These are phyloP conservation scores for Drosophila pseudotalamancana DNA, from an alignment of 2,888 invertebrate genomes.

Conservation along the genomic window DNA sequence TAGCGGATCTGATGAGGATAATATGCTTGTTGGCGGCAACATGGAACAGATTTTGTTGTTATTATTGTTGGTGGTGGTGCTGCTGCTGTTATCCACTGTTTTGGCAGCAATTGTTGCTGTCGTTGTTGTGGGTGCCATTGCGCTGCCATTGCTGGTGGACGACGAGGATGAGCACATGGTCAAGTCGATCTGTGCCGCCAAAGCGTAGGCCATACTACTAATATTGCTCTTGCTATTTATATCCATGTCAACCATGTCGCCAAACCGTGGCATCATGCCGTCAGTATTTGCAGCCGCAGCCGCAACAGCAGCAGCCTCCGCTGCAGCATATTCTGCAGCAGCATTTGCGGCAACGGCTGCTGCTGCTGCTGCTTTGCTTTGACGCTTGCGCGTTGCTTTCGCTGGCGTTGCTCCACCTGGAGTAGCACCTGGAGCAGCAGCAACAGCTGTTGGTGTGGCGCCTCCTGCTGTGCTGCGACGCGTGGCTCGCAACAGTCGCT, in stretches of 20 bases:
- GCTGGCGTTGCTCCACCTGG: slow-evolving; percentile 20
- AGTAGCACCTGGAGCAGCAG: neutral
- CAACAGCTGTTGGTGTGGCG: neutral
- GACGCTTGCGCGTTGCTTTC: slow-evolving; percentile 38
- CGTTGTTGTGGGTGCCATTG: slow-evolving; percentile 5
- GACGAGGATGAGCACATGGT: slow-evolving; percentile 81
- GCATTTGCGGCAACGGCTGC: slow-evolving; percentile 4
- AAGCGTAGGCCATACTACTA: slow-evolving; percentile 56
- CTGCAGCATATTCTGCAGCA: neutral
- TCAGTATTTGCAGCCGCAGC: slow-evolving; percentile 1
- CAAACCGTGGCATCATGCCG: slow-evolving; percentile 20
- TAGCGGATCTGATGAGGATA: slow-evolving; percentile 81
- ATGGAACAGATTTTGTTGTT: slow-evolving; percentile 68
- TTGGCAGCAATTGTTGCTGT: slow-evolving; percentile 30
- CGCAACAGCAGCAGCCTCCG: neutral
- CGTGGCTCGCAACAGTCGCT: slow-evolving; percentile 75
- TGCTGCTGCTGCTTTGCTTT: slow-evolving; percentile 34
- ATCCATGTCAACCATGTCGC: slow-evolving; percentile 19
- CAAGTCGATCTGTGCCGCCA: slow-evolving; percentile 76
- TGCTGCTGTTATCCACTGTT: slow-evolving; percentile 32
- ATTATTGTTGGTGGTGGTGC: slow-evolving; percentile 21
- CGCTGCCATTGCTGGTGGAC: slow-evolving; percentile 72
- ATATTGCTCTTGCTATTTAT: slow-evolving; percentile 37
- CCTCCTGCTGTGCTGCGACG: slow-evolving; percentile 64
- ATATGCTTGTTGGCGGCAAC: slow-evolving; percentile 80